phyloP scores from a whole-genome alignment of 23 tunicate genomes.

The Trididemnum clinides region DNA sequence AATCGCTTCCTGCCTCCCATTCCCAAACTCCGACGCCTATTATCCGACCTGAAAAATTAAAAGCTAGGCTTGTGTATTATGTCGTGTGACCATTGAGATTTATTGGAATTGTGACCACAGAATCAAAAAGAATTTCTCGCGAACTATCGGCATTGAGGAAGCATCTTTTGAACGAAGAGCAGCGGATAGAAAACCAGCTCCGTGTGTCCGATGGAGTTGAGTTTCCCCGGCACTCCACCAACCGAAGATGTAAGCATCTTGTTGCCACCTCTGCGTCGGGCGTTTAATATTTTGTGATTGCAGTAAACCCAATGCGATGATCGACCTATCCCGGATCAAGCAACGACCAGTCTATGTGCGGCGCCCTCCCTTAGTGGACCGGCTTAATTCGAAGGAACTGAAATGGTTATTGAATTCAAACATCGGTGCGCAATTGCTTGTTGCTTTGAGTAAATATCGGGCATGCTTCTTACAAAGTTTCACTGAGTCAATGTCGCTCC shows the following conservation, averaged over 20 bases:
- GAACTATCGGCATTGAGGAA: conserved; percentile 88
- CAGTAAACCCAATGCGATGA: conserved; percentile 40
- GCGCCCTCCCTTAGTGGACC: conserved; percentile 71
- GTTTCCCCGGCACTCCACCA: background rate
- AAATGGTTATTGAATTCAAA: no score
- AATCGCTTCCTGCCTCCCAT: background rate
- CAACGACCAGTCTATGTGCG: conserved; percentile 83
- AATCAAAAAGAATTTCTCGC: conserved; percentile 84
- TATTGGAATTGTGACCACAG: no score
- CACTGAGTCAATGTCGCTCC: no score
- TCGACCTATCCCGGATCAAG: conserved; percentile 66
- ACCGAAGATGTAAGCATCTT: no score
- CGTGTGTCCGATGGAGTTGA: conserved; percentile 25
- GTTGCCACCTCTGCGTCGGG: no score
- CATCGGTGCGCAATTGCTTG: no score
- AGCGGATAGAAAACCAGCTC: conserved; percentile 80
- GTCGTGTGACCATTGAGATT: no score
- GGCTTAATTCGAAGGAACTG: conserved; percentile 71
- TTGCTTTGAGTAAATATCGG: no score
- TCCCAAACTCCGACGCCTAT: background rate
- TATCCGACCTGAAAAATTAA: no score
- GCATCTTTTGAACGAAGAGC: conserved; percentile 80
- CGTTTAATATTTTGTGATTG: background rate
- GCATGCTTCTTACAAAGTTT: no score
- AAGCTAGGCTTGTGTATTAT: no score